These are phyloP conservation scores for Heterodera schachtii DNA, from an alignment of 1,140 invertebrate species.

Conservation along the genomic window DNA sequence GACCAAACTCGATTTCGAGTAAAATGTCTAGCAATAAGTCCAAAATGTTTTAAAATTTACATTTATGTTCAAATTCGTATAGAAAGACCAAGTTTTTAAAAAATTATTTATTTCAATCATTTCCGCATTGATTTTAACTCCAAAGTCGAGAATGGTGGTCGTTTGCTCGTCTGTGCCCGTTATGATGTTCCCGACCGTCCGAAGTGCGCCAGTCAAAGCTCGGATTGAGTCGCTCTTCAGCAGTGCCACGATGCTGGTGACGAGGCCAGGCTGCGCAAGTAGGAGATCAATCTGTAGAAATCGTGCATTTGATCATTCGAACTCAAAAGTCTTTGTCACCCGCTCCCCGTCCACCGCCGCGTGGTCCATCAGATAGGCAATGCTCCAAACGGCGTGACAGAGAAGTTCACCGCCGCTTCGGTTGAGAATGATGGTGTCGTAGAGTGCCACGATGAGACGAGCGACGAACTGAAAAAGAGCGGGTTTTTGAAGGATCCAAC, in stretches of 20 bases:
- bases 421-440: slow-evolving; percentile 18
- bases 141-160: slow-evolving; percentile 28
- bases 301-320: no score
- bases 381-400: slow-evolving; percentile 36
- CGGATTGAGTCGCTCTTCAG: slow-evolving; percentile 33
- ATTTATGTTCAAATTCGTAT: no score
- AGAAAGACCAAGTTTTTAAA: no score
- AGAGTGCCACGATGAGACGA: slow-evolving; percentile 23
- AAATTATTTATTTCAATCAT: no score
- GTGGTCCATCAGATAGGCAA: slow-evolving; percentile 37
- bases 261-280: slow-evolving; percentile 27
- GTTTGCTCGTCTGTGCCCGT: slow-evolving; percentile 41
- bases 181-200: slow-evolving; percentile 36
- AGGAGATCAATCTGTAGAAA: slow-evolving; percentile 27
- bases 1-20: no score
- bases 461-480: slow-evolving; percentile 23
- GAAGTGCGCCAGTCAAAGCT: slow-evolving; percentile 26
- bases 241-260: slow-evolving; percentile 18
- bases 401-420: slow-evolving; percentile 24
- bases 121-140: no score
- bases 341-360: slow-evolving; percentile 28
- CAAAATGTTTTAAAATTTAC: no score
- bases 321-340: no score
- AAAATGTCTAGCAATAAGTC: no score
- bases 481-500: neutral